A percentile compares a stretch with the other conserved stretches of the same genome.
Conservation (phyloP, 2,797 vertebrate genomes). For the Bradypus variegatus region DNA sequence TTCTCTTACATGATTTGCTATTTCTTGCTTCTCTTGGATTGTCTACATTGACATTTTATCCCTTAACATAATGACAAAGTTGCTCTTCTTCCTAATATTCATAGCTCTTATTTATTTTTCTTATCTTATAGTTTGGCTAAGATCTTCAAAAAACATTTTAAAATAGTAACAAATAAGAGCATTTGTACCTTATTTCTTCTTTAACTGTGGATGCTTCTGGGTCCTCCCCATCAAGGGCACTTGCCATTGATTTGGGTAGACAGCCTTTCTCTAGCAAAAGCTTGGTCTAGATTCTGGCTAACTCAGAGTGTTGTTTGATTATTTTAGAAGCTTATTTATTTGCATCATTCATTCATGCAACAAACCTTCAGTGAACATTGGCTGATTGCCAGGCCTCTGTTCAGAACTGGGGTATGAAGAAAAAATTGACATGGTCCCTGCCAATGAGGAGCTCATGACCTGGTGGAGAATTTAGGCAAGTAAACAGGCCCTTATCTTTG, state of each 20-base stretch:
- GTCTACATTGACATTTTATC: neutral
- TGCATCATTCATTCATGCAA: neutral
- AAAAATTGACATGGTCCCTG: neutral
- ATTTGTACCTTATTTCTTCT: neutral
- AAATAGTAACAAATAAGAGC: neutral
- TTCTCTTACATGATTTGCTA: neutral
- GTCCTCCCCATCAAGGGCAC: neutral
- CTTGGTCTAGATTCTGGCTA: neutral
- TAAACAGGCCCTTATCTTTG: neutral
- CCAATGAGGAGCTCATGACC: neutral
- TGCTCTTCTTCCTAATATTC: neutral
- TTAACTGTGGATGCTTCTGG: neutral
- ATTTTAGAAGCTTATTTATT: conserved; percentile 12
- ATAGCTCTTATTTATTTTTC: neutral
- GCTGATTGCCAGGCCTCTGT: neutral
- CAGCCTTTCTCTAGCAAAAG: neutral
- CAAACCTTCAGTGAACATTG: neutral
- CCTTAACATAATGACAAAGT: neutral
- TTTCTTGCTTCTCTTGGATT: neutral
- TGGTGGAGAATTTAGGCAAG: neutral
- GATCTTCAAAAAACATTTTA: neutral
- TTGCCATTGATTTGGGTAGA: neutral
- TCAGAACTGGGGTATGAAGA: neutral
- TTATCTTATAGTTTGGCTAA: neutral
- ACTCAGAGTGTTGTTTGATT: conserved; percentile 23